Evolutionary conservation across 2,888 invertebrate genomes (phyloP), one percentile per base, ranked within the genome.

Genomic region (Glyphotaelius pellucidus): DNA sequence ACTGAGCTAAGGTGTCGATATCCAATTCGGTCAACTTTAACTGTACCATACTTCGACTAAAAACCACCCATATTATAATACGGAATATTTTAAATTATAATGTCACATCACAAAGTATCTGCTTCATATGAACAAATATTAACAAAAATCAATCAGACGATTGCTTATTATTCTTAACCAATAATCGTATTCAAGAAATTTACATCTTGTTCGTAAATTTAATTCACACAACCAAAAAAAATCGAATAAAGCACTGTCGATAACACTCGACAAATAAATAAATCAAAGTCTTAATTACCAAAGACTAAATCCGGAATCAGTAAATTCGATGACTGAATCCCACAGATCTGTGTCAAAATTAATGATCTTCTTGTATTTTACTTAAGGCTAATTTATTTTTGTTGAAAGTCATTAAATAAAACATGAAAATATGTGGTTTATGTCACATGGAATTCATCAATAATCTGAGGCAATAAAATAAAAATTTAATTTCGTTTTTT

Each of bases 251-350:
- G 52, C 67, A 88, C 79, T 88, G 52, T 52, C 52, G 30, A 88
- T 67, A 52, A 15, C 11, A 30, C 32, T 88, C 15, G 88, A 30
- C 52, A 88, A 67, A 67, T 12, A 31, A 67, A 88, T 88, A 88
- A 88, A 88, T 88, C 88, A 88, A 35, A 12, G 25, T 2, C 35
- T 88, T 88, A 88, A 88, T 88, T 88, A 88, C 67, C 35, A 11
- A 83, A 42, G 15, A 52, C 67, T 32, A 35, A 52, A 88, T 88
- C 88, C 88, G 88, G 88, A 88, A 52, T 52, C 88, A 25, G 67
- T 88, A 67, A 67, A 88, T 88, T 67, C 52, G 88, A 67, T 88
- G 88, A 88, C 88, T 88, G 88, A 52, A 88, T 88, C 88, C 52
- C 85, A 85, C 31, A 19, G 67, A 88, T 31, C n/a, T 52, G 67